Base-by-base conservation (phyloP, 2,797 vertebrate genomes). In the Hoplostethus atlanticus region DNA sequence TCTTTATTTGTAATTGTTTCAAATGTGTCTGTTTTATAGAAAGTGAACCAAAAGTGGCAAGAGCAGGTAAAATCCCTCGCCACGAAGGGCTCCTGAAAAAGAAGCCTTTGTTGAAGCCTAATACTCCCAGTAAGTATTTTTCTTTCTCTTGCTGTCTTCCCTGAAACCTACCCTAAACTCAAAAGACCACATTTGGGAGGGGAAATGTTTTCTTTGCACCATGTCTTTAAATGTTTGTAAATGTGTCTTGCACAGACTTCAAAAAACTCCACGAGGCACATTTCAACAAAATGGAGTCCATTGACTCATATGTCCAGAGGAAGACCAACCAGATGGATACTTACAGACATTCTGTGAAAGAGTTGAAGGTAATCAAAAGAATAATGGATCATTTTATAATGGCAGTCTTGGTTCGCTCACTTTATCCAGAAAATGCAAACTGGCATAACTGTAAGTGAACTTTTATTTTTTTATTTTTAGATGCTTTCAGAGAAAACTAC, bases 251-350 rank as follows among this genome's bases (percentile, higher is more conserved):
- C 76, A 3, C 12, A 99, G 97, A 99, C 81, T 99, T 99, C 71
- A 97, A 96, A 86, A 99, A 96, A 89, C 85, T 99, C 54, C 98
- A 99, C 0, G 96, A 98, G 76, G 96, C 97, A 12, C 95, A 94
- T 53, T 99, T 99, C 60, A 96, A 95, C 83, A 98, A 96, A 92
- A 97, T 99, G 97, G 96, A 97, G 84, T 99, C 98, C 40, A 97
- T 99, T 64, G 96, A 96, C 87, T 95, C 95, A 0, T 99, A 98
- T 1, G 44, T 97, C 47, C 95, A 98, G 61, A 93, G 96, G 63
- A 98, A 95, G 88, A 95, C 88, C 28, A 97, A 93, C 79, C 91
- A 93, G 73, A 88, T 94, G 60, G 93, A 95, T 56, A 91, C 76
- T 3, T 86, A 89, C 73, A 94, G 57, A 59, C 93, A 64, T 60